Conservation (phyloP, 2,797 vertebrate genomes). For the Bovichtus diacanthus region DNA sequence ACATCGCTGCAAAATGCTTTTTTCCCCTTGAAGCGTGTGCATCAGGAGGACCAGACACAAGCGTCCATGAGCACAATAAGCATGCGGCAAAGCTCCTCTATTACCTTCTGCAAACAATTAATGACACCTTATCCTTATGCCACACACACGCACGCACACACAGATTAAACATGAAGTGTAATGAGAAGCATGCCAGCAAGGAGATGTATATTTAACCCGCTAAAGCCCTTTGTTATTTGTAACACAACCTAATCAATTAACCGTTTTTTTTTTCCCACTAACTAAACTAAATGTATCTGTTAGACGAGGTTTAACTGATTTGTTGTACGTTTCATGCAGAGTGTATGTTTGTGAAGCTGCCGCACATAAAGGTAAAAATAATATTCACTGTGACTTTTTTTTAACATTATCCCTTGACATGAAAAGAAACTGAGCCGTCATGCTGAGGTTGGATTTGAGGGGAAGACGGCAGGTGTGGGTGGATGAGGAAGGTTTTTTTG, state of each 20-base stretch:
- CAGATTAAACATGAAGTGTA: conserved; percentile 2
- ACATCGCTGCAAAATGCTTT: neutral
- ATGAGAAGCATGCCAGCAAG: neutral
- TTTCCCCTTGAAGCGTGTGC: neutral
- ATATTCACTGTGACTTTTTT: neutral
- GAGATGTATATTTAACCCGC: neutral
- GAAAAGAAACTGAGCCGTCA: neutral
- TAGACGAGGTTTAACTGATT: neutral
- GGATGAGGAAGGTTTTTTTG: neutral
- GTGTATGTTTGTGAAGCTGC: conserved; percentile 2
- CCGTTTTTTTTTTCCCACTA: neutral
- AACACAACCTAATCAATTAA: neutral
- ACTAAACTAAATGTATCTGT: neutral
- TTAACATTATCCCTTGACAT: conserved; percentile 3
- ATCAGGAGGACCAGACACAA: neutral
- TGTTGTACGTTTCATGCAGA: conserved; percentile 7
- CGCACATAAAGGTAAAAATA: neutral
- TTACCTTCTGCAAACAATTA: conserved; percentile 6
- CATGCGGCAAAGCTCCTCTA: neutral
- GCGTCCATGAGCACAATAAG: neutral
- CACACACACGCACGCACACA: neutral
- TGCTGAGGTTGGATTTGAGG: conserved; percentile 2
- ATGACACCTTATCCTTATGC: neutral
- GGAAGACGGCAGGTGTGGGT: neutral
- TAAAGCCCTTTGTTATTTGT: neutral